Conservation (phyloP, 2,113 vertebrate genomes). For the Nothobranchius furzeri region DNA sequence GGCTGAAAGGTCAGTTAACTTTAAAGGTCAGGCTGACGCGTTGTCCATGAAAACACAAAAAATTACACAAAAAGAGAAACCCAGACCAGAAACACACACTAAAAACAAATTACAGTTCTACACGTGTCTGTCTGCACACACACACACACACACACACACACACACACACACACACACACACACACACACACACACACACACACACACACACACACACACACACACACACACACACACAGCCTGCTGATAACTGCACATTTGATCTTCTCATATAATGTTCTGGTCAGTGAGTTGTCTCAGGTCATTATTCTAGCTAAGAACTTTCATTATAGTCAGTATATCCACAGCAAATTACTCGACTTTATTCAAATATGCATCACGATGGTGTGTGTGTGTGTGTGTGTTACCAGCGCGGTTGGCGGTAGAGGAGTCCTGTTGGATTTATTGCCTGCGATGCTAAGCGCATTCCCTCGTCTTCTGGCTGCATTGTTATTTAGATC, state of each 20-base stretch:
- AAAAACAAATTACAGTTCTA: constrained; percentile 38
- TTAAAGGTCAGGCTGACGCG: constrained; percentile 72
- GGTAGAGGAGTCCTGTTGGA: constrained; percentile 15
- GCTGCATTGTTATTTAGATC: constrained; percentile 51
- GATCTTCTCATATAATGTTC: constrained; percentile 60
- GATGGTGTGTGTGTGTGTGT: constrained; percentile 28
- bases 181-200: no score
- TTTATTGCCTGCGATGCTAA: constrained; percentile 62
- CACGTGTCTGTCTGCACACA: neutral
- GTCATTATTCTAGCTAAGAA: constrained; percentile 72
- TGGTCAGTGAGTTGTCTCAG: constrained; percentile 58
- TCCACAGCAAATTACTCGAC: constrained; percentile 73
- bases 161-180: no score
- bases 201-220: neutral
- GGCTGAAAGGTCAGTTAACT: constrained; percentile 75
- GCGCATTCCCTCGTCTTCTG: constrained; percentile 52
- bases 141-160: no score
- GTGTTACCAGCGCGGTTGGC: constrained; percentile 16
- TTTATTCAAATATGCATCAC: constrained; percentile 72
- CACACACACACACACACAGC: neutral
- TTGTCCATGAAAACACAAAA: constrained; percentile 42
- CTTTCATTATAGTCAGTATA: constrained; percentile 67
- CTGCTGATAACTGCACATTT: constrained; percentile 48
- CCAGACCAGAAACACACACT: constrained; percentile 31
- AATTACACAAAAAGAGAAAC: constrained; percentile 25